Evolutionary conservation across 1,140 invertebrate species (phyloP).

Genomic region (Eumaeus atala): DNA sequence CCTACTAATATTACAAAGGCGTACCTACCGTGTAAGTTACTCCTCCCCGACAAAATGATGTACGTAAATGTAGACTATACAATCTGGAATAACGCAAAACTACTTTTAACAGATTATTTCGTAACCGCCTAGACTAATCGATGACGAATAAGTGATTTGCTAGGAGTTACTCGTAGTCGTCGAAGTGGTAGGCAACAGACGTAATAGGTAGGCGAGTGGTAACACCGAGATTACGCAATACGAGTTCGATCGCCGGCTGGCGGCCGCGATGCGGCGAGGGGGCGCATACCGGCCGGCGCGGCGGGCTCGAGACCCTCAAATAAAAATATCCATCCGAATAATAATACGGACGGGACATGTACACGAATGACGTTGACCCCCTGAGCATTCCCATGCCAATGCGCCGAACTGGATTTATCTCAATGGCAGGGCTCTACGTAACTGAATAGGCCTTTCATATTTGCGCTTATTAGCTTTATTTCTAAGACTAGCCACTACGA

Average conservation of each 20-base stretch:
- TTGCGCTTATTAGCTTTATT: constrained; percentile 69
- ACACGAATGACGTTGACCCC: constrained; percentile 68
- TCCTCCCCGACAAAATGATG: no score
- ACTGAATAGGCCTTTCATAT: constrained; percentile 64
- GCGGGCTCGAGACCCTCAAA: constrained; percentile 70
- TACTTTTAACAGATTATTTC: no score
- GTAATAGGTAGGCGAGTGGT: no score
- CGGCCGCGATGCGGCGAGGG: constrained; percentile 50
- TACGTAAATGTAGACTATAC: no score
- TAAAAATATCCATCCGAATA: constrained; percentile 71
- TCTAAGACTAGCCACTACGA: constrained; percentile 60
- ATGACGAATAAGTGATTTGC: no score
- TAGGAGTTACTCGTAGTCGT: no score
- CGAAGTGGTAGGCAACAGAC: no score
- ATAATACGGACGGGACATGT: constrained; percentile 57
- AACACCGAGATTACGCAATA: not conserved
- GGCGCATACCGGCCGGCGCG: constrained; percentile 68
- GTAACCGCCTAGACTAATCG: no score
- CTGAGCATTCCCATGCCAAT: constrained; percentile 62
- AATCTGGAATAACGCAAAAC: no score
- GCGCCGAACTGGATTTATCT: constrained; percentile 60
- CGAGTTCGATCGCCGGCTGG: constrained; percentile 33
- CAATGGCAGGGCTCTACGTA: constrained; percentile 54
- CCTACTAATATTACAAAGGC: no score
- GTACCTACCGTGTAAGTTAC: no score